These are phyloP conservation scores for Saccopteryx leptura DNA, from an alignment of 2,113 vertebrate genomes.

Conservation along the genomic window DNA sequence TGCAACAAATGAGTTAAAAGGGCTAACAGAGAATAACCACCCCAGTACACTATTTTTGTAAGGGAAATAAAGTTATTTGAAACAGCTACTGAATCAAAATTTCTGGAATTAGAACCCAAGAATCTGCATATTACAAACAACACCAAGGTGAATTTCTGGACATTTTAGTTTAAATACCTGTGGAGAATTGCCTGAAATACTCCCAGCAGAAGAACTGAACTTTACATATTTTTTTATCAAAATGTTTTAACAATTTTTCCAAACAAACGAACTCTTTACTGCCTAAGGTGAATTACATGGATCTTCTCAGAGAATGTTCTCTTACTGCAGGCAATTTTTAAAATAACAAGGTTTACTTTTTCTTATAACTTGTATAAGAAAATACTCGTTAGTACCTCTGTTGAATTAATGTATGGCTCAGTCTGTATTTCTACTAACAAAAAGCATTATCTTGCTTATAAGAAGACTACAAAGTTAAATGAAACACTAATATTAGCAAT, in stretches of 20 bases:
- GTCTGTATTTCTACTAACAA: neutral
- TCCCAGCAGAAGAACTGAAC: neutral
- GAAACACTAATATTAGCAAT: neutral
- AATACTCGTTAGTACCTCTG: neutral
- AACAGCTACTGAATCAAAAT: neutral
- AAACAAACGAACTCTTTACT: neutral
- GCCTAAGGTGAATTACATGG: neutral
- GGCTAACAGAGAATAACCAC: neutral
- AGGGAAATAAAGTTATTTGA: neutral
- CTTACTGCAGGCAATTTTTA: neutral
- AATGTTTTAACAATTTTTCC: slow-evolving; percentile 3
- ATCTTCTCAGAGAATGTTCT: neutral
- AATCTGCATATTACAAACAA: neutral
- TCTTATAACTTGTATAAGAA: neutral
- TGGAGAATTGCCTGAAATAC: neutral
- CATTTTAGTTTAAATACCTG: neutral
- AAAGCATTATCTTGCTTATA: neutral
- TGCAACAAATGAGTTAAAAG: too few species aligned
- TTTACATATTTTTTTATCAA: slow-evolving; percentile 4
- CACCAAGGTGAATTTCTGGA: neutral
- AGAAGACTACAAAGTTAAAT: neutral
- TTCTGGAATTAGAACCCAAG: neutral
- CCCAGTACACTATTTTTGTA: neutral
- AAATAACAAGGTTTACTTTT: neutral
- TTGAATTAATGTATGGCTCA: neutral